These are phyloP conservation scores for Argyrosomus regius DNA, from an alignment of 2,797 vertebrate genomes.

Conservation along the genomic window DNA sequence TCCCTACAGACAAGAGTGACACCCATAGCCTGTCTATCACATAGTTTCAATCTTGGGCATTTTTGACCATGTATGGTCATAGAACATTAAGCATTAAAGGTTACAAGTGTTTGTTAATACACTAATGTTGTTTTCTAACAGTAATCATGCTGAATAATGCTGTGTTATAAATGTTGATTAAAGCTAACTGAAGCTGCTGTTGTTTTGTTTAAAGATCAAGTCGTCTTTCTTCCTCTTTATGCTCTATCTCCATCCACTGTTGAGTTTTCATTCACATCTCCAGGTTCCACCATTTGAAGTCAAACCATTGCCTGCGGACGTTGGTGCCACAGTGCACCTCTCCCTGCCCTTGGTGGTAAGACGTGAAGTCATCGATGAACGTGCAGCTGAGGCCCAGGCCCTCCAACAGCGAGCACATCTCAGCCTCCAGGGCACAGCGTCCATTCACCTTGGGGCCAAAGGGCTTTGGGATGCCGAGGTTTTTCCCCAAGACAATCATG, in stretches of 20 bases:
- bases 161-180: too few relatives aligned
- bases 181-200: background rate
- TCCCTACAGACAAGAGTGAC: too few relatives aligned
- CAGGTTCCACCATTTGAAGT: conserved; percentile 93
- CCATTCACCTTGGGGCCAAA: conserved; percentile 90
- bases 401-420: conserved; percentile 86
- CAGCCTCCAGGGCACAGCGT: conserved; percentile 88
- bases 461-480: conserved; percentile 86
- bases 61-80: too few relatives aligned
- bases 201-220: background rate
- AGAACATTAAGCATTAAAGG: too few relatives aligned
- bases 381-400: conserved; percentile 89
- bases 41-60: too few relatives aligned
- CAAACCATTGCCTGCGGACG: conserved; percentile 86
- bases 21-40: too few relatives aligned
- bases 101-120: too few relatives aligned
- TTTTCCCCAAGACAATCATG: conserved; percentile 55
- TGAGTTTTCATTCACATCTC: conserved; percentile 71
- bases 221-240: background rate
- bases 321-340: conserved; percentile 96
- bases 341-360: conserved; percentile 91
- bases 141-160: too few relatives aligned
- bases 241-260: background rate
- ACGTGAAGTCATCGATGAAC: conserved; percentile 92
- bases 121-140: too few relatives aligned